These are phyloP conservation scores for Rhinogobio ventralis DNA, from an alignment of 2,797 vertebrate species.

Conservation along the genomic window DNA sequence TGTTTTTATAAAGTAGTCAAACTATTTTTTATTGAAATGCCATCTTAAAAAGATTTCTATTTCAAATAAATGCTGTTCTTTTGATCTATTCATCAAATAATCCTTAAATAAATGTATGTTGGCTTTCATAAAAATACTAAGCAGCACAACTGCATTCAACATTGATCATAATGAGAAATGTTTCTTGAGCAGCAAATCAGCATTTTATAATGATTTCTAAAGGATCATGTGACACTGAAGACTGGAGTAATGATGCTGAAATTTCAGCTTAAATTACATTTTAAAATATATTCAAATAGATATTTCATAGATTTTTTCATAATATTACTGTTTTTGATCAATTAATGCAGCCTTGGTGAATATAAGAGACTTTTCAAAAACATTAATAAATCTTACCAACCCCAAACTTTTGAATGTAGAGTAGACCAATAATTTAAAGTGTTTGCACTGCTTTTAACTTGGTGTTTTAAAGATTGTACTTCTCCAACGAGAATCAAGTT, in stretches of 20 bases:
- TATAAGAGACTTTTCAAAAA: not conserved
- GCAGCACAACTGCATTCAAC: too few relatives aligned
- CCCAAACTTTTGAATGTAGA: not conserved
- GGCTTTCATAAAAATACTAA: too few relatives aligned
- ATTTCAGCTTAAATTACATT: too few relatives aligned
- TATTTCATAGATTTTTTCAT: not conserved
- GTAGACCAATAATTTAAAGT: not conserved
- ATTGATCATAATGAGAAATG: too few relatives aligned
- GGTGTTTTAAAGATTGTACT: not conserved
- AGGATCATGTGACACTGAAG: not conserved
- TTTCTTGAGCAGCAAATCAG: too few relatives aligned
- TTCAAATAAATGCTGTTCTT: too few relatives aligned
- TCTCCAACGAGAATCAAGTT: not conserved
- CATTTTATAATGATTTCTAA: not conserved
- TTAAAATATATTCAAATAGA: not conserved
- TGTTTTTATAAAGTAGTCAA: too few relatives aligned
- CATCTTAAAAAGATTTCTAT: too few relatives aligned
- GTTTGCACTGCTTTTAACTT: not conserved
- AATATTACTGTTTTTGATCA: not conserved
- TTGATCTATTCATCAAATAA: too few relatives aligned
- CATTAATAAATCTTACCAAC: not conserved
- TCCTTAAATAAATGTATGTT: too few relatives aligned
- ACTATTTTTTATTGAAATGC: too few relatives aligned
- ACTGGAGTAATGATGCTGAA: too few relatives aligned
- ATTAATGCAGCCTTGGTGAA: not conserved